These are phyloP conservation scores for Suillia variegata DNA, from an alignment of 2,888 invertebrate genomes.

Conservation along the genomic window DNA sequence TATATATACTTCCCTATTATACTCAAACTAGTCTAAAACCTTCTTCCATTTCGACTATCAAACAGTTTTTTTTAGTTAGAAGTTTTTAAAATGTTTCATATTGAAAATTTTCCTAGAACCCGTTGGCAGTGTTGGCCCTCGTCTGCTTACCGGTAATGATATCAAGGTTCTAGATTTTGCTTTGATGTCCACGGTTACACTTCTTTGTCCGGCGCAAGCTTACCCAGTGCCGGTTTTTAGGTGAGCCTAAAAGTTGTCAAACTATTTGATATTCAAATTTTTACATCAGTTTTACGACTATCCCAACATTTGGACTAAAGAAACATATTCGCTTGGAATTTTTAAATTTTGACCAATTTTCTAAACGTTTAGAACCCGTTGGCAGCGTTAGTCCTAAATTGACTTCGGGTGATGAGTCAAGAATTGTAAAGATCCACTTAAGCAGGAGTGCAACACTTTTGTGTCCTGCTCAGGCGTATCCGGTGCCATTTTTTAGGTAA, in stretches of 20 bases:
- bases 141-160: conserved; percentile 62
- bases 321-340: background rate
- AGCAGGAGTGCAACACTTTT: conserved; percentile 66
- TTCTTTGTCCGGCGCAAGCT: conserved; percentile 75
- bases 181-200: conserved; percentile 62
- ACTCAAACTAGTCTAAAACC: conserved; percentile 27
- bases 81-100: background rate
- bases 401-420: conserved; percentile 70
- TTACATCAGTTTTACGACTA: conserved; percentile 45
- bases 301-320: conserved; percentile 31
- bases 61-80: conserved; percentile 16
- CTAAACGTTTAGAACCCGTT: conserved; percentile 59
- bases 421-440: conserved; percentile 63
- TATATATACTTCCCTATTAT: background rate
- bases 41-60: conserved; percentile 37
- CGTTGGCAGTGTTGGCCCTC: conserved; percentile 70
- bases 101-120: conserved; percentile 63
- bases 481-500: conserved; percentile 76
- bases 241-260: conserved; percentile 63
- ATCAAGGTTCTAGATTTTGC: conserved; percentile 54
- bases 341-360: background rate
- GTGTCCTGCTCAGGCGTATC: conserved; percentile 73
- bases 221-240: conserved; percentile 74
- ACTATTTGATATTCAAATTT: background rate
- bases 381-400: conserved; percentile 68